Percentiles rank a stretch among this genome's conserved stretches.
Evolutionary conservation across 2,797 vertebrate species (phyloP).

Genomic region (Callimico goeldii): DNA sequence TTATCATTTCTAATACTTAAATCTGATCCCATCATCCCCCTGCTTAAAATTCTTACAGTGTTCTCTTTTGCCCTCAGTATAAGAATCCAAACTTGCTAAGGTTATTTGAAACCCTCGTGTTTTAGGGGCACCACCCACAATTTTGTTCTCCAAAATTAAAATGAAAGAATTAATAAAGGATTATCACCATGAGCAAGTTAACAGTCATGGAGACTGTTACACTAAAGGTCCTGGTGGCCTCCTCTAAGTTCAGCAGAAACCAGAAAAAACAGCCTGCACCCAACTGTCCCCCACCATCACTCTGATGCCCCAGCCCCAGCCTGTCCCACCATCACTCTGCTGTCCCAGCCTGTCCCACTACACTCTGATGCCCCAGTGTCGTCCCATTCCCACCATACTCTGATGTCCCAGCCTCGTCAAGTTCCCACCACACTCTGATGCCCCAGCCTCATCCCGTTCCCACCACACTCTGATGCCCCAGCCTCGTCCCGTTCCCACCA

Average conservation of each 20-base stretch:
- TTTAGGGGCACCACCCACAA: neutral
- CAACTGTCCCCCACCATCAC: neutral
- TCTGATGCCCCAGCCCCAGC: neutral
- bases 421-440: too few relatives aligned
- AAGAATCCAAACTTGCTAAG: neutral
- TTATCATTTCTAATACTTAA: neutral
- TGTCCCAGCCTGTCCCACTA: neutral
- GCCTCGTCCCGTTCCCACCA: neutral
- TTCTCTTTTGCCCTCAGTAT: neutral
- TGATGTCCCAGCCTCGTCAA: neutral
- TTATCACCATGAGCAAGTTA: neutral
- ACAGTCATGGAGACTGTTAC: neutral
- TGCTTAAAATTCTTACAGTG: neutral
- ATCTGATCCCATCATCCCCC: neutral
- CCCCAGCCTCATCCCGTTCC: too few relatives aligned
- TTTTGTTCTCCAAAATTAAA: neutral
- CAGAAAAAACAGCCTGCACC: neutral
- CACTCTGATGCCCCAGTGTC: too few relatives aligned
- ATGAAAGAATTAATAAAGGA: neutral
- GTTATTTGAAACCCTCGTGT: neutral
- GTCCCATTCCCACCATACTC: neutral
- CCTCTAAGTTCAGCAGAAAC: neutral
- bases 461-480: too few relatives aligned
- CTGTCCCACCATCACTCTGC: neutral
- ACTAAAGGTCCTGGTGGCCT: neutral